Base-by-base conservation (phyloP, 2,888 invertebrate species). In the Nymphalis c-album region DNA sequence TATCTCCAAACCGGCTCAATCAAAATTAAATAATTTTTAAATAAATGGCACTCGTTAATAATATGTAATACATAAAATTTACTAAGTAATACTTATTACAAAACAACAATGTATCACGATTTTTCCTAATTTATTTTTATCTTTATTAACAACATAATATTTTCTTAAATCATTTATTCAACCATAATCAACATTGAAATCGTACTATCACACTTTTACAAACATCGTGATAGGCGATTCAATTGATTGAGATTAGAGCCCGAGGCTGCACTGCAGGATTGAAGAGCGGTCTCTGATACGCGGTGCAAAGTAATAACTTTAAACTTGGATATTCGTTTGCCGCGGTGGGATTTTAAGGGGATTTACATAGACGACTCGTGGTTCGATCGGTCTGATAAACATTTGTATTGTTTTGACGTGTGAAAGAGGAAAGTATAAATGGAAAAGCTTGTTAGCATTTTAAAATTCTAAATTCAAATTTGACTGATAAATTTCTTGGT, bases 281-380 rank as follows among this genome's bases (percentile, higher is more conserved):
- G 63, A 26, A 67, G 47, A 40, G 22, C 45, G 16, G 22, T 63
- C 45, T 61, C 20, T 35, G 20, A 31, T 68, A 20, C 45, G 53
- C 35, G 17, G 55, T 55, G 47, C 40, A 61, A 57, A 61, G 55
- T 65, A 65, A 65, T 60, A 60, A 53, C 20, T 65, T 60, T 47
- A 65, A n/a, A 53, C 46, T 60, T 59, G 59, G 40, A 10, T 55
- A 65, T 60, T 22, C 46, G 40, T 40, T 40, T 40, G 58, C 47
- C 20, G n/a, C 40, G 35, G 35, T 47, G 17, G 53, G 46, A 35
- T 47, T 35, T 46, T 53, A 10, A 51, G n/a, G 7, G 22, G 65
- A 50, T 55, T 55, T 53, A 46, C 26, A 51, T 40, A 40, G 59
- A 53, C 46, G 46, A 20, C 16, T 20, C 22, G 60, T 16, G 47